Conservation (phyloP, 2,888 invertebrate genomes). For the Strigamia transsilvanica region DNA sequence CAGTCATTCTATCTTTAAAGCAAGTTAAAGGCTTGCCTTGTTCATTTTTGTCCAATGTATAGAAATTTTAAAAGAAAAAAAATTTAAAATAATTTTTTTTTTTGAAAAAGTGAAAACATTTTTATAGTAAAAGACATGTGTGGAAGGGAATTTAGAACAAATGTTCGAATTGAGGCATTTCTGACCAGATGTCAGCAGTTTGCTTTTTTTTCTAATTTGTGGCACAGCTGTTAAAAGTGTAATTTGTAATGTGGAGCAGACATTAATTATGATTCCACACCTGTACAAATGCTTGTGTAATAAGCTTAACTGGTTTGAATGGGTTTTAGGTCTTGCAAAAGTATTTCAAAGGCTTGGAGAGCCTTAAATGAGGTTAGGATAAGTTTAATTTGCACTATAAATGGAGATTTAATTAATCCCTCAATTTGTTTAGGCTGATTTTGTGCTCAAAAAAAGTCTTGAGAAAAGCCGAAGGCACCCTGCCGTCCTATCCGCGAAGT, state of each 20-base stretch:
- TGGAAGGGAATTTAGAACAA: slow-evolving; percentile 4
- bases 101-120: background rate
- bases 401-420: too few species aligned
- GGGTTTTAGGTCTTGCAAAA: background rate
- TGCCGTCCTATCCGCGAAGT: too few species aligned
- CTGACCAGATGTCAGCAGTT: slow-evolving; percentile 21
- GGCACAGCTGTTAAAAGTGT: slow-evolving; percentile 23
- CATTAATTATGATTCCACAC: slow-evolving; percentile 1
- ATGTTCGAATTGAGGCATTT: slow-evolving; percentile 41
- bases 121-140: background rate
- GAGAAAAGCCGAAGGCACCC: too few species aligned
- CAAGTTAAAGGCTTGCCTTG: background rate
- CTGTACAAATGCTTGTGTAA: slow-evolving; percentile 10
- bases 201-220: slow-evolving; percentile 24
- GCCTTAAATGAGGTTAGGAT: too few species aligned
- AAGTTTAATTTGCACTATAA: too few species aligned
- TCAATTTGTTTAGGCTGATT: too few species aligned
- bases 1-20: background rate
- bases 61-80: too few species aligned
- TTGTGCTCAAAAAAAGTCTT: too few species aligned
- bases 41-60: background rate
- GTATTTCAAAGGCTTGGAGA: background rate
- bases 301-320: background rate
- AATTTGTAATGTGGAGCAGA: slow-evolving; percentile 22
- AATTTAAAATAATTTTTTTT: background rate